Evolutionary conservation across 2,797 vertebrate genomes (phyloP).

Genomic region (Xenops minutus): DNA sequence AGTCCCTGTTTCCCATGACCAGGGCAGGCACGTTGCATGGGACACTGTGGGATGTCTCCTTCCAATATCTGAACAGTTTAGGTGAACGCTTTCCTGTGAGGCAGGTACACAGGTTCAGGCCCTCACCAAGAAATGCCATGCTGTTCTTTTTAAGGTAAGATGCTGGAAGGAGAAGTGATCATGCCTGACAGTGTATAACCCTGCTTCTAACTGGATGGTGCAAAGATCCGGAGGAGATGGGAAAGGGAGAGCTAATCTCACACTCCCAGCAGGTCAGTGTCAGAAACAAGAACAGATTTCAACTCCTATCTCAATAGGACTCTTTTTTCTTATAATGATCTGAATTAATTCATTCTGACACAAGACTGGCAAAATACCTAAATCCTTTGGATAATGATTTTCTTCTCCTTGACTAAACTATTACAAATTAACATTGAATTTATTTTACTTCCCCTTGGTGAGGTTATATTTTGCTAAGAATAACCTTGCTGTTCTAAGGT

Average conservation of each 20-base stretch:
- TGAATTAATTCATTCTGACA: not conserved
- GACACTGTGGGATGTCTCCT: not conserved
- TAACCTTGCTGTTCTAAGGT: not conserved
- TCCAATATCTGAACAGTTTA: not conserved
- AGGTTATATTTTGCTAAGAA: not conserved
- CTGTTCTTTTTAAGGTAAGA: not conserved
- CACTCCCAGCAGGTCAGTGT: not conserved
- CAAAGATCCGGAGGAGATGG: not conserved
- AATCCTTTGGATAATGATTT: not conserved
- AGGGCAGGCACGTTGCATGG: not conserved
- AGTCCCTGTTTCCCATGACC: rapidly evolving
- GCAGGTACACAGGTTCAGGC: not conserved
- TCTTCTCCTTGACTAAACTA: not conserved
- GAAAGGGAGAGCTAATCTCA: not conserved
- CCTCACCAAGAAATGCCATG: not conserved
- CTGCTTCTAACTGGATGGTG: not conserved
- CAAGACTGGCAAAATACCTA: not conserved
- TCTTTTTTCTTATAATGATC: not conserved
- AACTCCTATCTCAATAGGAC: not conserved
- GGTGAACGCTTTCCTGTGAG: not conserved
- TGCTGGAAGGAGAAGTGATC: not conserved
- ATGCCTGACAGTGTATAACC: not conserved
- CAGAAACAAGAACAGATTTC: not conserved
- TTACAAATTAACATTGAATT: not conserved
- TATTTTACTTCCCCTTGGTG: not conserved